Evolutionary conservation across 2,797 vertebrate species (phyloP).

Genomic region (Enteromius afrohamiltoni): DNA sequence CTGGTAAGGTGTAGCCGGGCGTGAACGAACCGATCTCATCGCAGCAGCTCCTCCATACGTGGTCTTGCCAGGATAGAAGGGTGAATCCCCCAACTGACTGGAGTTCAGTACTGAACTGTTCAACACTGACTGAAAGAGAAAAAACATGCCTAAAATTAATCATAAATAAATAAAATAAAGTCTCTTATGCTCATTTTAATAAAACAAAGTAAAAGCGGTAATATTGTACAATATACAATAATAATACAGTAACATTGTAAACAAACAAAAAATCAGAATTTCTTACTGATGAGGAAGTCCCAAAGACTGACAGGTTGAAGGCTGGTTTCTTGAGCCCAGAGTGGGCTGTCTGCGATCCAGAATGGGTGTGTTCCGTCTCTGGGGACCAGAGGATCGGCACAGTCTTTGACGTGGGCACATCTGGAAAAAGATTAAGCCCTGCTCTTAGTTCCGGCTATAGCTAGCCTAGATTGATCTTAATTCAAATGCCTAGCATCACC

Average conservation of each 20-base stretch:
- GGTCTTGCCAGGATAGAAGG: constrained; percentile 97
- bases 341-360: constrained; percentile 83
- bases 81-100: constrained; percentile 92
- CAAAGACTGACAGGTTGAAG: constrained; percentile 96
- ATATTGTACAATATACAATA: neutral
- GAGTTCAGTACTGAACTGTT: constrained; percentile 88
- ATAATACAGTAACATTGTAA: neutral
- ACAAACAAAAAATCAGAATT: neutral
- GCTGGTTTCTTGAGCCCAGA: constrained; percentile 90
- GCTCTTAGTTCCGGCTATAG: constrained; percentile 3
- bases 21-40: constrained; percentile 76
- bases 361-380: constrained; percentile 87
- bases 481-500: neutral
- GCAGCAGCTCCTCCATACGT: constrained; percentile 93
- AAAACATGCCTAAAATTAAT: neutral
- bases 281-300: constrained; percentile 80
- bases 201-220: neutral
- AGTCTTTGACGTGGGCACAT: constrained; percentile 90
- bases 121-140: constrained; percentile 80
- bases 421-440: constrained; percentile 72
- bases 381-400: constrained; percentile 90
- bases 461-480: neutral
- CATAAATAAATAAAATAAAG: no score
- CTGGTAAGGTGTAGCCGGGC: constrained; percentile 87
- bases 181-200: neutral